Evolutionary conservation across 1,140 invertebrate species (phyloP).

Genomic region (Stratiolaelaps scimitus): DNA sequence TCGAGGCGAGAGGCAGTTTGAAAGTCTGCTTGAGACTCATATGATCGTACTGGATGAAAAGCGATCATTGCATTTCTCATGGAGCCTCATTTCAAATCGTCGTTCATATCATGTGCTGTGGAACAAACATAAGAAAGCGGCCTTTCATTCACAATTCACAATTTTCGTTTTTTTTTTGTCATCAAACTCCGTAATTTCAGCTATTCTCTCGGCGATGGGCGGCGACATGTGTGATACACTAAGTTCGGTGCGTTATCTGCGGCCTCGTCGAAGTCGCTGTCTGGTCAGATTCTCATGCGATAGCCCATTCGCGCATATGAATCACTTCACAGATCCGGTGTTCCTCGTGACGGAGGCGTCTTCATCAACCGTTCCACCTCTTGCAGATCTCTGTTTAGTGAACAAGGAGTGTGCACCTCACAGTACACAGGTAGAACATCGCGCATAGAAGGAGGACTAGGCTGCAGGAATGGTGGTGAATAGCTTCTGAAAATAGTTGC

Average conservation of each 20-base stretch:
- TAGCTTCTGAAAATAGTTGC: too few species aligned
- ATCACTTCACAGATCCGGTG: background rate
- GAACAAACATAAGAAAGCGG: too few species aligned
- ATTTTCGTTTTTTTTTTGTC: background rate
- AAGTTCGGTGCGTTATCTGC: background rate
- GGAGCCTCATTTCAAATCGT: too few species aligned
- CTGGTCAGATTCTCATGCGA: conserved; percentile 9
- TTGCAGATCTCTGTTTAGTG: background rate
- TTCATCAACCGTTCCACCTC: conserved; percentile 10
- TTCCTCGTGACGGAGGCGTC: background rate
- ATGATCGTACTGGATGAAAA: too few species aligned
- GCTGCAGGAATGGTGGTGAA: too few species aligned
- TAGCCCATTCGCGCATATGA: background rate
- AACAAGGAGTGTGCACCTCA: conserved; percentile 22
- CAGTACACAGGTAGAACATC: background rate
- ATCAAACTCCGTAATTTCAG: conserved; percentile 14
- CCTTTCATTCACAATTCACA: background rate
- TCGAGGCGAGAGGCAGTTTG: too few species aligned
- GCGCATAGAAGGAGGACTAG: too few species aligned
- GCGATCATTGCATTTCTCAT: too few species aligned
- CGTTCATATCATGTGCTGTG: too few species aligned
- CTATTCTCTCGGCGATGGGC: background rate
- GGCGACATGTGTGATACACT: background rate
- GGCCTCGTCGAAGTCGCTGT: background rate
- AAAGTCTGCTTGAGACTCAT: too few species aligned